Conservation (phyloP, 2,797 vertebrate species). For the Euphonia xanthogaster region DNA sequence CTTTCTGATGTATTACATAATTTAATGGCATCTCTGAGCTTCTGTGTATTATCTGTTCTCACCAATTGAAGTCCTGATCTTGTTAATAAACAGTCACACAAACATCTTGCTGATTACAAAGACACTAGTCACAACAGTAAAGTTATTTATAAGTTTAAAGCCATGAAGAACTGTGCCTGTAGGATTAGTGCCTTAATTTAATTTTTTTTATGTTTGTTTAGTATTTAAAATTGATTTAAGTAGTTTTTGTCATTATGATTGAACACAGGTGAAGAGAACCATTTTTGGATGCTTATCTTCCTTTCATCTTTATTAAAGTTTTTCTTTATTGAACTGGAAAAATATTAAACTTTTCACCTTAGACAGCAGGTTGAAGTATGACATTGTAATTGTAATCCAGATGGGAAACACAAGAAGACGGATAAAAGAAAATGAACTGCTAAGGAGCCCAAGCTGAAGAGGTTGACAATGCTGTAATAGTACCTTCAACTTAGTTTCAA, state of each 20-base stretch:
- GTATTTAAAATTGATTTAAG: constrained; percentile 51
- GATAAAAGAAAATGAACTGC: constrained; percentile 48
- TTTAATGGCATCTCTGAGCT: neutral
- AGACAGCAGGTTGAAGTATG: constrained; percentile 38
- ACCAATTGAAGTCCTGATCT: neutral
- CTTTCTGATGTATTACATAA: neutral
- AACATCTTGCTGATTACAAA: neutral
- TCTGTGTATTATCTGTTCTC: neutral
- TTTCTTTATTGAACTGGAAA: constrained; percentile 37
- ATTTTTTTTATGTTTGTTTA: constrained; percentile 39
- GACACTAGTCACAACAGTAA: neutral
- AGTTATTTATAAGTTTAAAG: neutral
- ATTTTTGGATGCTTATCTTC: constrained; percentile 38
- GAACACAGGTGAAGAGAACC: constrained; percentile 44
- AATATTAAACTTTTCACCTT: constrained; percentile 59
- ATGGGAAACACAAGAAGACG: constrained; percentile 30
- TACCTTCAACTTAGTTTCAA: neutral
- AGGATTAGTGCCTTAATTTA: neutral
- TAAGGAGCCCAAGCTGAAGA: neutral
- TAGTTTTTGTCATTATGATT: constrained; percentile 57
- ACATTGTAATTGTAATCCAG: constrained; percentile 19
- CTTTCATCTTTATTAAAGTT: constrained; percentile 64
- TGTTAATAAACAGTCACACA: neutral
- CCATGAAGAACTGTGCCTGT: neutral
- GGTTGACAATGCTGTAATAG: constrained; percentile 1